phyloP scores from a whole-genome alignment of 2,113 vertebrate genomes.

The Chloroceryle aenea region DNA sequence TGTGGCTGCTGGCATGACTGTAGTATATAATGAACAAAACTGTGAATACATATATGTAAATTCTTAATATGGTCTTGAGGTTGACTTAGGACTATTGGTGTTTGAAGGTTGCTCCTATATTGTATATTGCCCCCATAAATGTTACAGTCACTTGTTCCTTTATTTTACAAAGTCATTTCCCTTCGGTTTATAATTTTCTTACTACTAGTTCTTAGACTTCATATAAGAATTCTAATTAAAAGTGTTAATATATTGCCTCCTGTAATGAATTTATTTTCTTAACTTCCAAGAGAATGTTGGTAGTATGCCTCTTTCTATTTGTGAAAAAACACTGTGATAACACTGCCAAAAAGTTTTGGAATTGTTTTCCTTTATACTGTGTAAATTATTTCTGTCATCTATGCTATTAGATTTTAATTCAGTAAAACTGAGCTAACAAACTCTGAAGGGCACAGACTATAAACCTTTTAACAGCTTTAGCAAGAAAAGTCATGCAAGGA shows the following conservation, averaged over 20 bases:
- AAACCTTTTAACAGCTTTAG: not conserved
- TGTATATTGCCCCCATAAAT: not conserved
- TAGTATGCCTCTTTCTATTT: not conserved
- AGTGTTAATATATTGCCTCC: not conserved
- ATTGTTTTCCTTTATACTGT: not conserved
- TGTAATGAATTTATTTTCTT: not conserved
- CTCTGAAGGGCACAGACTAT: not conserved
- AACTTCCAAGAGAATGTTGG: not conserved
- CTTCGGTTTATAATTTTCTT: not conserved
- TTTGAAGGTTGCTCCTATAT: not conserved
- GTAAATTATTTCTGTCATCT: not conserved
- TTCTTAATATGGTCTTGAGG: fast-evolving
- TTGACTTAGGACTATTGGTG: not conserved
- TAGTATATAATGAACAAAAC: not conserved
- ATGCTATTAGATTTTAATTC: not conserved
- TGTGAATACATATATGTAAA: not conserved
- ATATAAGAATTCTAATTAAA: not conserved
- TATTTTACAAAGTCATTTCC: not conserved
- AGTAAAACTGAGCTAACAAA: not conserved
- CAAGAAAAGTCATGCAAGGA: not conserved
- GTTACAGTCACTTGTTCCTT: not conserved
- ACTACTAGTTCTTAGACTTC: not conserved
- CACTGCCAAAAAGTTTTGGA: not conserved
- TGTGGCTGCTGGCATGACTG: not conserved
- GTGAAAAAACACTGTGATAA: not conserved